These are phyloP conservation scores for Corythaixoides concolor DNA, from an alignment of 2,113 vertebrate species.

Conservation along the genomic window DNA sequence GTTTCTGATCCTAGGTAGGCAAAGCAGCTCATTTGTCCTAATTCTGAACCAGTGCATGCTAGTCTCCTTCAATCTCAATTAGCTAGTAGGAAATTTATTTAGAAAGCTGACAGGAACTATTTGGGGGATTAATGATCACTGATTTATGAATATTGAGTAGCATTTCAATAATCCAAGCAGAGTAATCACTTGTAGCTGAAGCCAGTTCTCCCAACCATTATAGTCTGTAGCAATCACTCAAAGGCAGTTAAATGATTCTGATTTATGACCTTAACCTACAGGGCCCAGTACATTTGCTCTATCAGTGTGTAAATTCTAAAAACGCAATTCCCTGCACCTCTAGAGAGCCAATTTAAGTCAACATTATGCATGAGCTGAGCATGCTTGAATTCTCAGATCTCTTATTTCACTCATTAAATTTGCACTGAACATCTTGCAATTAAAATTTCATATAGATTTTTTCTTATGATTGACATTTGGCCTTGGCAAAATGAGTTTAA, in stretches of 20 bases:
- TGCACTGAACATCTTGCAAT: constrained; percentile 83
- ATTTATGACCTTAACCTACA: constrained; percentile 84
- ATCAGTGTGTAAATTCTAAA: constrained; percentile 77
- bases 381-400: constrained; percentile 79
- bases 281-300: constrained; percentile 79
- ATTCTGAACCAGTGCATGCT: constrained; percentile 39
- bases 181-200: constrained; percentile 70
- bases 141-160: constrained; percentile 83
- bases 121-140: constrained; percentile 82
- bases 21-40: constrained; percentile 60
- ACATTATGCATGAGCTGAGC: constrained; percentile 81
- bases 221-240: constrained; percentile 77
- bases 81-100: constrained; percentile 78
- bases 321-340: constrained; percentile 76
- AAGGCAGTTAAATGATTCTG: constrained; percentile 81
- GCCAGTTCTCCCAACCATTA: constrained; percentile 66
- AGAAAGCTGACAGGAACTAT: constrained; percentile 79
- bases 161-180: constrained; percentile 74
- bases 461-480: constrained; percentile 82
- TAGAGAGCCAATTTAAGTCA: constrained; percentile 79
- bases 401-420: constrained; percentile 82
- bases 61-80: constrained; percentile 83
- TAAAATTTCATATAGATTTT: constrained; percentile 82
- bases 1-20: constrained; percentile 2
- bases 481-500: constrained; percentile 75